phyloP scores from a whole-genome alignment of 2,797 vertebrate species.

The Parotocinclus haroldoi region DNA sequence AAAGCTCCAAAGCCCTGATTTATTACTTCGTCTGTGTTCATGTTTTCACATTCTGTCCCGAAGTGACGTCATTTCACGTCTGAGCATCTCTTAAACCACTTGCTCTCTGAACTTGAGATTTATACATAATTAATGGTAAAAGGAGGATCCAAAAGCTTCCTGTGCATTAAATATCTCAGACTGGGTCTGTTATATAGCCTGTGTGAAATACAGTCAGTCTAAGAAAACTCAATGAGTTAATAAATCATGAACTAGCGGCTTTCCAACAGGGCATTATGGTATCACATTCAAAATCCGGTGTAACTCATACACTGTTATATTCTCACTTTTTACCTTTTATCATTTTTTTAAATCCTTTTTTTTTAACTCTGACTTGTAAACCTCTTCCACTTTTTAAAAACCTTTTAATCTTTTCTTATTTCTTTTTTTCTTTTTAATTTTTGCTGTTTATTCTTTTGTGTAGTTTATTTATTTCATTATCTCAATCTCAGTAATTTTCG shows the following conservation, averaged over 20 bases:
- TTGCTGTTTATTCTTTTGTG: constrained; percentile 4
- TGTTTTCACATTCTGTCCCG: constrained; percentile 18
- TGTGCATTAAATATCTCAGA: constrained; percentile 26
- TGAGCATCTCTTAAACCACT: background rate
- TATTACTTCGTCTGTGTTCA: constrained; percentile 26
- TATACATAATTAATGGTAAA: constrained; percentile 43
- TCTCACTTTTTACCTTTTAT: background rate
- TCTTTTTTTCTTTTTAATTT: constrained; percentile 4
- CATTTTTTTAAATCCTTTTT: background rate
- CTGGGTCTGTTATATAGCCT: constrained; percentile 14
- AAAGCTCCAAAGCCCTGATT: constrained; percentile 25
- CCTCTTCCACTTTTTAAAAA: constrained; percentile 21
- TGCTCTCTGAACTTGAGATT: constrained; percentile 8
- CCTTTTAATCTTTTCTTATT: background rate
- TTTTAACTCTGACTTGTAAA: too few species aligned
- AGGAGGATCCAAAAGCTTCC: constrained; percentile 11
- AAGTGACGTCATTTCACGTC: background rate
- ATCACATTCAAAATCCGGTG: background rate
- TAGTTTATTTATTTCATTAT: too few species aligned
- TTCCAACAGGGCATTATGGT: background rate
- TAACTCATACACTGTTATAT: background rate
- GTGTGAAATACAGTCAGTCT: constrained; percentile 28
- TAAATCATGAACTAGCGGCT: constrained; percentile 41
- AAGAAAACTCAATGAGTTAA: constrained; percentile 29
- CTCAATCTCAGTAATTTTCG: too few species aligned